These are phyloP conservation scores for Allolobophora icterica DNA, from an alignment of 2,888 invertebrate genomes.

Conservation along the genomic window DNA sequence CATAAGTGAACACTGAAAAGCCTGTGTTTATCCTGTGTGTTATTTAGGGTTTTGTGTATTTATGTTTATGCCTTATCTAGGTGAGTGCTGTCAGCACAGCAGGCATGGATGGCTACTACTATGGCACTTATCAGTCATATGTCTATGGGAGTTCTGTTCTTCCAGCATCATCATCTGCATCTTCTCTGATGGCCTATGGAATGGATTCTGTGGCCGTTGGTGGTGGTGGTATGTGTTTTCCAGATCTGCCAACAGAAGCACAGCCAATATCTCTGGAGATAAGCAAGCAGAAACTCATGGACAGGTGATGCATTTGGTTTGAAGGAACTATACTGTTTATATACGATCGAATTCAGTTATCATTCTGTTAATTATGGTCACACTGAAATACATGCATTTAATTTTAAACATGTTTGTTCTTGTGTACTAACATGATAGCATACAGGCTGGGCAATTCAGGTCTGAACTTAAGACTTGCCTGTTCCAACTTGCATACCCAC, in stretches of 20 bases:
- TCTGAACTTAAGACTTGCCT: no score
- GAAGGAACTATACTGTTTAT: background rate
- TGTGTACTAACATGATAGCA: background rate
- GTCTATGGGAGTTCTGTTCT: constrained; percentile 32
- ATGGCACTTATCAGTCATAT: constrained; percentile 37
- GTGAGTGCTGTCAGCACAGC: background rate
- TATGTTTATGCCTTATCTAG: background rate
- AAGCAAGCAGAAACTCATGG: constrained; percentile 62
- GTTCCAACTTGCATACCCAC: no score
- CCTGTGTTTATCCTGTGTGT: no score
- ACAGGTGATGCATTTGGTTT: constrained; percentile 59
- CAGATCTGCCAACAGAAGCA: background rate
- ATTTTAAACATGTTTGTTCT: background rate
- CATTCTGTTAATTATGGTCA: background rate
- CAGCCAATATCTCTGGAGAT: constrained; percentile 54
- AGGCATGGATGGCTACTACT: background rate
- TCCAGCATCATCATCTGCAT: background rate
- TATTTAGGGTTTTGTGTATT: background rate
- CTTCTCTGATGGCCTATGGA: constrained; percentile 2
- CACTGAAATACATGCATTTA: background rate
- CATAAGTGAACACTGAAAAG: background rate
- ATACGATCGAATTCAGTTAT: background rate
- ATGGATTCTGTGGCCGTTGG: background rate
- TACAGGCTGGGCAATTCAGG: no score
- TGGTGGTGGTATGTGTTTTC: constrained; percentile 7